phyloP scores from a whole-genome alignment of 1,140 invertebrate species.

The Formica selysi region DNA sequence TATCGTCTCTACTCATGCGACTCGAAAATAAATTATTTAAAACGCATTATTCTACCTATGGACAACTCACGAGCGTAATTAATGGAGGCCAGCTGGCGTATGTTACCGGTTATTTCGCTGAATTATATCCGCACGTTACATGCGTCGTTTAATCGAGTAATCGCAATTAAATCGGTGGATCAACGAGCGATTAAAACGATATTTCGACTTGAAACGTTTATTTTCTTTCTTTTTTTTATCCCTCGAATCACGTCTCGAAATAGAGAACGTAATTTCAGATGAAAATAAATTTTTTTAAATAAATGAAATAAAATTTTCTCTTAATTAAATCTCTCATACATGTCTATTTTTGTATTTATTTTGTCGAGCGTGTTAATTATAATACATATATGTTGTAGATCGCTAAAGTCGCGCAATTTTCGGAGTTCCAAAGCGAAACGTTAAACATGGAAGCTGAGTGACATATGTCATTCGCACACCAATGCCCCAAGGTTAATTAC shows the following conservation, averaged over 20 bases:
- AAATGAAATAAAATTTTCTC: not conserved
- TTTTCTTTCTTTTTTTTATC: not conserved
- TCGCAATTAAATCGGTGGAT: not conserved
- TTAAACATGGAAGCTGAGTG: not conserved
- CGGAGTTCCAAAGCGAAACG: not conserved
- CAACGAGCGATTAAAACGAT: not conserved
- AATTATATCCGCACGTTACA: slow-evolving; percentile 39
- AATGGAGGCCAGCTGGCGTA: not conserved
- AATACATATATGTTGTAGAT: not conserved
- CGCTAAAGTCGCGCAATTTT: not conserved
- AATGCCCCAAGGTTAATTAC: not conserved
- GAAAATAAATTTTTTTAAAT: too few relatives aligned
- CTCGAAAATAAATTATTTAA: slow-evolving; percentile 60
- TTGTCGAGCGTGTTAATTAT: not conserved
- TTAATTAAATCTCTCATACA: not conserved
- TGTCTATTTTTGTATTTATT: not conserved
- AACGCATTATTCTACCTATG: slow-evolving; percentile 35
- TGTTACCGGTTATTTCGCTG: not conserved
- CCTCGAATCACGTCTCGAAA: not conserved
- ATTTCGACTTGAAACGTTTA: not conserved
- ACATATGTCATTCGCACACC: not conserved
- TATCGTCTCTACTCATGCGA: slow-evolving; percentile 6
- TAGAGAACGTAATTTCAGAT: not conserved
- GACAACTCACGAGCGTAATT: slow-evolving; percentile 27
- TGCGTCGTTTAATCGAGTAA: slow-evolving; percentile 8